Evolutionary conservation across 2,113 vertebrate genomes (phyloP).

Genomic region (Xyliphius kryptos): DNA sequence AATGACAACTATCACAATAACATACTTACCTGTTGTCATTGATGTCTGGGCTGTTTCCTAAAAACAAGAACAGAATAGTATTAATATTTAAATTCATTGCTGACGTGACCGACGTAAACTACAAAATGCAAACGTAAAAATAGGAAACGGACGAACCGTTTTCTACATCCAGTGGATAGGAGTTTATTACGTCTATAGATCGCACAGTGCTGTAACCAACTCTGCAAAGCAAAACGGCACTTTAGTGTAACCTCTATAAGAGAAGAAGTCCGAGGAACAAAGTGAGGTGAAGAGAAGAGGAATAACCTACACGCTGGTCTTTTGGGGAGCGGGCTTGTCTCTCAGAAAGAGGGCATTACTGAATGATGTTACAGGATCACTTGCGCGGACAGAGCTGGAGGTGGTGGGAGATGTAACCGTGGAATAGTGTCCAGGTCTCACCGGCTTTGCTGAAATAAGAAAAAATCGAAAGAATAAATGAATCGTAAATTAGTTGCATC

Average conservation of each 20-base stretch:
- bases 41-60: too few relatives aligned
- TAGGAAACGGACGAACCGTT: constrained; percentile 64
- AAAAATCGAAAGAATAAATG: background rate
- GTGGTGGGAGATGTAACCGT: constrained; percentile 72
- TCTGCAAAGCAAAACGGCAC: constrained; percentile 44
- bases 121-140: background rate
- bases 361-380: constrained; percentile 72
- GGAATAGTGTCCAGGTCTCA: constrained; percentile 75
- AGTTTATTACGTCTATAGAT: constrained; percentile 68
- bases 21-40: too few relatives aligned
- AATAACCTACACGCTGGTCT: constrained; percentile 61
- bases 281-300: background rate
- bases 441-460: constrained; percentile 69
- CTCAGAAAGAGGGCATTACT: constrained; percentile 80
- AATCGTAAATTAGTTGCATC: background rate
- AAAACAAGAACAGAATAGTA: too few relatives aligned
- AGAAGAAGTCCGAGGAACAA: background rate
- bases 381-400: constrained; percentile 64
- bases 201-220: constrained; percentile 68
- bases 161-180: constrained; percentile 78
- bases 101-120: background rate
- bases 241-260: background rate
- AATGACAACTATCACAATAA: too few relatives aligned
- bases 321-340: constrained; percentile 38
- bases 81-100: too few relatives aligned